Base-by-base conservation (phyloP, 1,140 invertebrate species). In the Drosophila mauritiana region DNA sequence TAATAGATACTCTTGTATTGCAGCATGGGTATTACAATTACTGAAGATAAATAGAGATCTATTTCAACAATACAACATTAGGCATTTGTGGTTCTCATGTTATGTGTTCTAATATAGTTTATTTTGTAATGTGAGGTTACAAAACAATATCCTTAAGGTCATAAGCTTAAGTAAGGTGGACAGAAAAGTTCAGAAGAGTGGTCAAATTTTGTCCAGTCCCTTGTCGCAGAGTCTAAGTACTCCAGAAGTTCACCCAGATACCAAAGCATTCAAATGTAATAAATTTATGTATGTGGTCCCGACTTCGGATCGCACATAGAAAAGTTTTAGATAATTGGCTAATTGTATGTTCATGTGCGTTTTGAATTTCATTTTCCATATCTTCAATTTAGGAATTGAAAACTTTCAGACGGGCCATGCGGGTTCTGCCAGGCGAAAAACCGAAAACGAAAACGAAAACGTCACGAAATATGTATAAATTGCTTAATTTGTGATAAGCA, bases 321-420 rank as follows among this genome's bases (percentile, higher is more conserved):
- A 48, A 46, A 55, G 17, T 49, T 59, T 49, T 84, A 77, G 59
- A 80, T 89, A 89, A 89, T 88, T 80, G 79, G 63, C 79, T 79
- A 86, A 86, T 86, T 86, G 83, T 80, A 85, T 62, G 56, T 56
- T 48, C 27, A 53, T 56, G 46, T 59, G 67, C 75, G 73, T 89
- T 88, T 74, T 89, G 80, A 88, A 89, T 84, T 84, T 73, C 56
- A 80, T 83, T 88, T 88, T 73, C 36, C 76, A 84, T 89, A 88
- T 88, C 84, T 88, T 78, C 73, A 83, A 88, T 89, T 88, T 88
- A 65, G 54, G 83, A 88, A 89, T 84, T 88, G 82, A 86, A 86
- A 79, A 68, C 69, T 17, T 55, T 75, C 64, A 25, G 46, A 2
- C 51, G 37, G 55, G 46, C 73, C 55, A 86, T 88, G 83, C 83